phyloP scores from a whole-genome alignment of 2,797 vertebrate species.

The Periparus ater region DNA sequence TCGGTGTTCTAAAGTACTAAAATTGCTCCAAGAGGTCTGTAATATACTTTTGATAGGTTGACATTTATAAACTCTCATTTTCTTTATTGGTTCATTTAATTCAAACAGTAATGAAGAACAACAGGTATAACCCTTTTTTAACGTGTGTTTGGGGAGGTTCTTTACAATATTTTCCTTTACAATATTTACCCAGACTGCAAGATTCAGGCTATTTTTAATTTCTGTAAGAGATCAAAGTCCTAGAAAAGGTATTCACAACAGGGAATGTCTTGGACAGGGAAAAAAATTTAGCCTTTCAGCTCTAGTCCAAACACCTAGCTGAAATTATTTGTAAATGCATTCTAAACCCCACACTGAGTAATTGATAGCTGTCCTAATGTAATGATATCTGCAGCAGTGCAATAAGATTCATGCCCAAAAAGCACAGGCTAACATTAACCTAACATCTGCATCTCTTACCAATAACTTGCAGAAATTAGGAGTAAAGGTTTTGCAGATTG shows the following conservation, averaged over 20 bases:
- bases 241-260: neutral
- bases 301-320: neutral
- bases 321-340: neutral
- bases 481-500: neutral
- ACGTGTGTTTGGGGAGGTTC: neutral
- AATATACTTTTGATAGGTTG: neutral
- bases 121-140: neutral
- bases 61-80: neutral
- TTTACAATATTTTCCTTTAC: neutral
- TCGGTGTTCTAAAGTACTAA: neutral
- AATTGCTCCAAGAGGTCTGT: neutral
- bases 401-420: neutral
- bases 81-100: neutral
- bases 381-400: neutral
- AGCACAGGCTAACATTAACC: neutral
- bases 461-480: slow-evolving; percentile 3
- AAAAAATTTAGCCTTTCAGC: neutral
- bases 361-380: neutral
- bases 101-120: neutral
- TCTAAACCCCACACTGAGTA: neutral
- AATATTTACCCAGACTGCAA: neutral
- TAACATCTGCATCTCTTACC: neutral
- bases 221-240: neutral
- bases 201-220: neutral
- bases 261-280: neutral